These are phyloP conservation scores for Anarsia innoxiella DNA, from an alignment of 2,888 invertebrate genomes.

Conservation along the genomic window DNA sequence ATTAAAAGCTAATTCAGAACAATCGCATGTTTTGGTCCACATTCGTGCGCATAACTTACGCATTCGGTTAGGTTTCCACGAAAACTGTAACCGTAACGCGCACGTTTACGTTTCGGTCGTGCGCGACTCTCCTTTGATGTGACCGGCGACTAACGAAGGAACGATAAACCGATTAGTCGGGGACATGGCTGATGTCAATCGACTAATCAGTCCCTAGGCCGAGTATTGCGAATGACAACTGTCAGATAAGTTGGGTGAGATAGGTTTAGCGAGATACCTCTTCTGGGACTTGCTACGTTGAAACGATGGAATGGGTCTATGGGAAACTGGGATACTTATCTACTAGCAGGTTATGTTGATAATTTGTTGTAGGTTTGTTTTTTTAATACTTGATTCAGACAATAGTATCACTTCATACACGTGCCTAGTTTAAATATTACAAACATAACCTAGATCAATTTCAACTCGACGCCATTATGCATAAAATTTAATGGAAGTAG, in stretches of 20 bases:
- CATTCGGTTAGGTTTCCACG: conserved; percentile 47
- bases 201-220: conserved; percentile 35
- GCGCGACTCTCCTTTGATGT: conserved; percentile 59
- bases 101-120: conserved; percentile 55
- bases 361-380: no score
- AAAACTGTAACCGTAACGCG: conserved; percentile 37
- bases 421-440: no score
- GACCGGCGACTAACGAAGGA: conserved; percentile 56
- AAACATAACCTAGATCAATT: no score
- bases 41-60: conserved; percentile 55
- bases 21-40: conserved; percentile 32
- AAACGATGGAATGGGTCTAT: no score
- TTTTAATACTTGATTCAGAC: no score
- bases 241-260: conserved; percentile 21
- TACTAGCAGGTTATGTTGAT: no score
- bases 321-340: conserved; percentile 1
- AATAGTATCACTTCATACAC: no score
- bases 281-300: no score
- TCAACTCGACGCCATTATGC: no score
- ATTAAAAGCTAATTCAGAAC: no score
- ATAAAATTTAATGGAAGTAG: no score
- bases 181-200: conserved; percentile 25
- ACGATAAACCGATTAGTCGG: conserved; percentile 43
- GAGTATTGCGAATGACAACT: conserved; percentile 36
- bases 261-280: background rate